phyloP scores from a whole-genome alignment of 2,888 invertebrate genomes.

The Acronicta alni region DNA sequence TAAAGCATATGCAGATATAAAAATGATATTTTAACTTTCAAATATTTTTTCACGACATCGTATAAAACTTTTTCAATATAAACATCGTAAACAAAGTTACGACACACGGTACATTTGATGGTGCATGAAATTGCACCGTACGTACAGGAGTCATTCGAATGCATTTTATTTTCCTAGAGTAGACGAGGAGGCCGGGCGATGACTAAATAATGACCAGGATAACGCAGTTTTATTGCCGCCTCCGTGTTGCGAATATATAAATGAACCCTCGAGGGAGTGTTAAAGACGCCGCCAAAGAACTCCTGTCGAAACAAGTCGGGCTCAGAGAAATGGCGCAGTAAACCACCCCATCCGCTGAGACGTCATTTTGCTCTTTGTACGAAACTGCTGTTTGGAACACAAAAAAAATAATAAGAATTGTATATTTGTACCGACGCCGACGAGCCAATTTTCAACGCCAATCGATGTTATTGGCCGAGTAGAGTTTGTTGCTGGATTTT shows the following conservation, averaged over 20 bases:
- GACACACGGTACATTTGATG: constrained; percentile 54
- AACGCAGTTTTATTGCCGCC: constrained; percentile 88
- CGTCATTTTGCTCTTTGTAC: constrained; percentile 81
- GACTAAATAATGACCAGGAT: constrained; percentile 89
- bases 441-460: constrained; percentile 51
- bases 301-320: constrained; percentile 86
- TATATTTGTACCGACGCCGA: constrained; percentile 60
- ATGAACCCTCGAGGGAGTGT: constrained; percentile 88
- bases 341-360: constrained; percentile 84
- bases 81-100: constrained; percentile 66
- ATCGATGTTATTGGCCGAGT: constrained; percentile 39
- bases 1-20: constrained; percentile 16
- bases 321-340: constrained; percentile 85
- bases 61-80: constrained; percentile 64
- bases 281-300: constrained; percentile 87
- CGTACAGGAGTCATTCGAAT: constrained; percentile 75
- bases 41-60: constrained; percentile 50
- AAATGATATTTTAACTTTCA: constrained; percentile 29
- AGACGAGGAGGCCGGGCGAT: constrained; percentile 80
- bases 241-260: constrained; percentile 89
- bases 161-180: constrained; percentile 82
- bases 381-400: constrained; percentile 73
- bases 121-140: constrained; percentile 72
- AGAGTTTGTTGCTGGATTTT: constrained; percentile 30
- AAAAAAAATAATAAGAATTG: constrained; percentile 74